Evolutionary conservation across 2,888 invertebrate genomes (phyloP), one percentile per base, ranked within the genome.

Genomic region (Polydrusus tereticollis): DNA sequence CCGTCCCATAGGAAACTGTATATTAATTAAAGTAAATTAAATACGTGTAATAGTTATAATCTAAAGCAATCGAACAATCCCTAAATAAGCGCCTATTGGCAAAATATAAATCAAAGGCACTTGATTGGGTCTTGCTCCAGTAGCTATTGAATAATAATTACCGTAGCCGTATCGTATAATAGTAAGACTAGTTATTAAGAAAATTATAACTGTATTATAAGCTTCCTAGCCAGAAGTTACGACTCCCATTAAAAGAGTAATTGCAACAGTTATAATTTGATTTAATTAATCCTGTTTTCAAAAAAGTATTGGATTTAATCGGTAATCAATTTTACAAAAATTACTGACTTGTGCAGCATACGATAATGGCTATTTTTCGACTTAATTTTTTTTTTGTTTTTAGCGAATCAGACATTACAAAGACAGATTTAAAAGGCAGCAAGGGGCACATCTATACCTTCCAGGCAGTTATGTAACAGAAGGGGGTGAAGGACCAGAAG

Each of bases 381-480:
- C 8, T 8, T 16, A 52, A 10, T 59, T 21, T 41, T 57, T 38
- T 57, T 38, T 45, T 69, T 63, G 69, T 45, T 83, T 84, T 23
- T 77, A 86, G 85, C 83, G 82, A 74, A 88, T 89, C 74, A 87
- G 88, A 87, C 90, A 89, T 80, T 91, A 91, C 83, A 89, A 92
- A 79, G 90, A 89, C 79, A 88, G 94, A 82, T 93, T 92, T 86
- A 93, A 93, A 87, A 87, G 94, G 82, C 93, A 94, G 83, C 89
- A 91, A 84, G 94, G 94, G 45, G 92, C 91, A 2, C 90, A 92
- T 71, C 83, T 92, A 76, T 93, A 90, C 84, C 87, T 93, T 71
- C 89, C 94, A n/a, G 90, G 89, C 57, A 93, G 90, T 78, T 93
- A 88, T 82, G 90, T 94, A 73, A 87, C 90, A 73, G 93, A 93